These are phyloP conservation scores for Leguminivora glycinivorella DNA, from an alignment of 1,140 invertebrate species.

Conservation along the genomic window DNA sequence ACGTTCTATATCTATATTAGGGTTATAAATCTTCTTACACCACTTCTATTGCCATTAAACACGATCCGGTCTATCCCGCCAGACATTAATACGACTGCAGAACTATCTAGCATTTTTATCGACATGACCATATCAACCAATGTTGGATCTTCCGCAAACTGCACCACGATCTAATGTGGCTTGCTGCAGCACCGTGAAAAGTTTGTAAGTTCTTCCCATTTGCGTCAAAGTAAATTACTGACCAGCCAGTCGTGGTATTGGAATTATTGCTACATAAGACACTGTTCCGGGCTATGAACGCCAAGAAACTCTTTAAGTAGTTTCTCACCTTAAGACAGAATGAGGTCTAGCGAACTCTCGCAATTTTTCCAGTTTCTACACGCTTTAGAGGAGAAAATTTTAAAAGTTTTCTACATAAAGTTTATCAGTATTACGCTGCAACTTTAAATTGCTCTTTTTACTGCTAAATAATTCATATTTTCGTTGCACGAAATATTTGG, in stretches of 20 bases:
- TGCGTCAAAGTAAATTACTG: conserved; percentile 18
- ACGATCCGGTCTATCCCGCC: not conserved
- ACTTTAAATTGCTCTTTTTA: not conserved
- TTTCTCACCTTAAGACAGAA: not conserved
- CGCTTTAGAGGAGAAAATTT: not conserved
- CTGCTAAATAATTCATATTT: no score
- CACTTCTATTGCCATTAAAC: not conserved
- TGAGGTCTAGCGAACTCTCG: not conserved
- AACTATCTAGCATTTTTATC: conserved; percentile 16
- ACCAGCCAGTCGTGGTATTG: not conserved
- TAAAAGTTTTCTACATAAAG: no score
- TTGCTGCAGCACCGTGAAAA: not conserved
- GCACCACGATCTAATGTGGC: not conserved
- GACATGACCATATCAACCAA: not conserved
- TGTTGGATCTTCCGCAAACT: not conserved
- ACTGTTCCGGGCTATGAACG: not conserved
- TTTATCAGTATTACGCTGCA: no score
- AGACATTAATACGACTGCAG: conserved; percentile 6
- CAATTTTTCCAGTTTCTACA: not conserved
- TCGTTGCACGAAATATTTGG: no score
- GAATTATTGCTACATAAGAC: conserved; percentile 7
- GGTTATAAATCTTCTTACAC: conserved; percentile 8
- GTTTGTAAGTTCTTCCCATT: conserved; percentile 7
- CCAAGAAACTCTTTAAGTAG: not conserved
- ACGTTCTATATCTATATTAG: conserved; percentile 10